Conservation (phyloP, 2,888 invertebrate genomes). For the Drosophila conformis region DNA sequence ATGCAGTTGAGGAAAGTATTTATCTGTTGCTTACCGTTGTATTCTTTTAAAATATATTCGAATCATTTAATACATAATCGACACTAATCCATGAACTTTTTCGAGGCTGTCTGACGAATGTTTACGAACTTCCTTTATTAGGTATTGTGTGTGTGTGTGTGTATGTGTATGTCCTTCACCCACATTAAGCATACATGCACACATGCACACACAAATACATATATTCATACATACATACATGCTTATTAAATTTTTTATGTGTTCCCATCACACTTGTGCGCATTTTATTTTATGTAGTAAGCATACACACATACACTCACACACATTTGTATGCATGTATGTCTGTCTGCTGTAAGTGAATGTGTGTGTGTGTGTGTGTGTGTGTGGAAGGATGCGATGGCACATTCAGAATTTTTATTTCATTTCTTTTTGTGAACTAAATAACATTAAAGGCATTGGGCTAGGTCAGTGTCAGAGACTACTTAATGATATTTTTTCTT, state of each 20-base stretch:
- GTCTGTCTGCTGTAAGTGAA: slow-evolving; percentile 13
- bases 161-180: slow-evolving; percentile 39
- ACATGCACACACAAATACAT: slow-evolving; percentile 2
- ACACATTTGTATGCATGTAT: neutral
- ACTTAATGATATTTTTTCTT: slow-evolving; percentile 66
- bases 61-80: slow-evolving; percentile 71
- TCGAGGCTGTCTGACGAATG: slow-evolving; percentile 50
- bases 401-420: slow-evolving; percentile 77
- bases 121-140: slow-evolving; percentile 56
- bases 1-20: slow-evolving; percentile 24
- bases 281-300: slow-evolving; percentile 36
- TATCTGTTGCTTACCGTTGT: slow-evolving; percentile 59
- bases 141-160: slow-evolving; percentile 4
- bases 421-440: slow-evolving; percentile 64
- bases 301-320: slow-evolving; percentile 26
- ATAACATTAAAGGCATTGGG: slow-evolving; percentile 73
- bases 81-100: slow-evolving; percentile 68
- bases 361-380: slow-evolving; percentile 22
- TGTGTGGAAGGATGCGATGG: slow-evolving; percentile 40
- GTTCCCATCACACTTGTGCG: slow-evolving; percentile 47
- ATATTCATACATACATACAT: slow-evolving; percentile 1
- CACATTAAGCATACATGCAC: slow-evolving; percentile 14
- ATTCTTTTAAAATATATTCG: slow-evolving; percentile 58
- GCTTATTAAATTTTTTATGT: slow-evolving; percentile 56
- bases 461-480: slow-evolving; percentile 78